Evolutionary conservation across 2,888 invertebrate genomes (phyloP), one percentile per base, ranked within the genome.

Genomic region (Drosophila infuscata): DNA sequence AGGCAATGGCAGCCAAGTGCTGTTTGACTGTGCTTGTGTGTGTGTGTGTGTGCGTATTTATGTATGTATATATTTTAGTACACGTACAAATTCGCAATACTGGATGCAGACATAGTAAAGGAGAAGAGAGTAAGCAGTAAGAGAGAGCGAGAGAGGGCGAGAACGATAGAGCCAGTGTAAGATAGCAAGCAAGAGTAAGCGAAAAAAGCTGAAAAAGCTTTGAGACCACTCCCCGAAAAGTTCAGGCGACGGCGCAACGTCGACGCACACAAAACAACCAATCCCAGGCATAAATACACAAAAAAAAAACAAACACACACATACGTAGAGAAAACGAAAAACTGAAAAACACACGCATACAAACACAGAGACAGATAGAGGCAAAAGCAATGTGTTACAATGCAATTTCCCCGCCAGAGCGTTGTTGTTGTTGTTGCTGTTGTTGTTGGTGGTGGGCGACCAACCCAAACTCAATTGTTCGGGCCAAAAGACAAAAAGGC

Each of bases 221-320:
- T 89, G 87, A 86, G 91, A 91, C 91, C 91, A 91, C 91, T 91
- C 91, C 91, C 91, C 91, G 74, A 91, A 91, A 91, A 88, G 80
- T 87, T 83, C 79, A 83, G 83, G 78, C 77, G 77, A 64, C 75
- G 78, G 82, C 73, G 76, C 72, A 74, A 82, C 80, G 77, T 77
- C 72, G 75, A 86, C 82, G 88, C 74, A 88, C 78, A 81, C 88
- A 89, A 88, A 86, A 79, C 88, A 84, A 88, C 84, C 75, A 83
- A 83, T 81, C 89, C 86, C 88, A 88, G 83, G 90, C 88, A 89
- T 72, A 81, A 89, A 88, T 88, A 86, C 79, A 89, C 82, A 81
- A 70, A 80, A 72, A 66, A 77, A 60, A 60, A 66, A 60, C 70
- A 74, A 54, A 73, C 51, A 68, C 59, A 62, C 63, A 69, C 56